Evolutionary conservation across 2,888 invertebrate genomes (phyloP).

Genomic region (Germaria angustata): DNA sequence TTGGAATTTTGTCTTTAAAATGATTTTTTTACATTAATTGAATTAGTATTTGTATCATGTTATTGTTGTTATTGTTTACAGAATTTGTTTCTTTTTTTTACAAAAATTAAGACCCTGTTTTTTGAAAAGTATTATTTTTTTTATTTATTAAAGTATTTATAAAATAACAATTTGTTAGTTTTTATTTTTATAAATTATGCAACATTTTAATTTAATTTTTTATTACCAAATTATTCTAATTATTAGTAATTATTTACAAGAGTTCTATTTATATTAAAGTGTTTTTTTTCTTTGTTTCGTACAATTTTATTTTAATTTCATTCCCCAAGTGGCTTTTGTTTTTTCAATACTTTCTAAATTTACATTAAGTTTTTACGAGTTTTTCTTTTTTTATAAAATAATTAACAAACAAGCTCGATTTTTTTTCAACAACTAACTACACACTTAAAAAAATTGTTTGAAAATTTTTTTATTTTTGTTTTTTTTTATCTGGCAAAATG

Average conservation of each 20-base stretch:
- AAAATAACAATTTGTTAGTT: slow-evolving; percentile 53
- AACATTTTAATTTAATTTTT: slow-evolving; percentile 38
- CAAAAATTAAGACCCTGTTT: slow-evolving; percentile 60
- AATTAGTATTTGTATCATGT: slow-evolving; percentile 12
- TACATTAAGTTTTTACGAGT: slow-evolving; percentile 20
- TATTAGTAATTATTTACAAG: slow-evolving; percentile 49
- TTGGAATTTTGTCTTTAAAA: slow-evolving; percentile 16
- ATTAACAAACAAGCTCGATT: slow-evolving; percentile 68
- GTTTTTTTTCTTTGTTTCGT: not conserved
- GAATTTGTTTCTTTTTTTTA: not conserved
- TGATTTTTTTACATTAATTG: not conserved
- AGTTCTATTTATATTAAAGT: slow-evolving; percentile 11
- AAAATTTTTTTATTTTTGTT: not conserved
- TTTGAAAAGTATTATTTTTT: slow-evolving; percentile 9
- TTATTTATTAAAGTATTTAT: slow-evolving; percentile 37
- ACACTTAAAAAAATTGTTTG: slow-evolving; percentile 55
- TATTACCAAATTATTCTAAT: slow-evolving; percentile 27
- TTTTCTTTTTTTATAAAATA: slow-evolving; percentile 61
- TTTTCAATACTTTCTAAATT: slow-evolving; percentile 10
- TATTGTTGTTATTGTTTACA: not conserved
- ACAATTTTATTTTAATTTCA: not conserved
- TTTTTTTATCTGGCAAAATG: not conserved
- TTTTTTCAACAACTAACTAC: slow-evolving; percentile 64
- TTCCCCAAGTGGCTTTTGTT: not conserved
- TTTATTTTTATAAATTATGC: slow-evolving; percentile 47